Conservation (phyloP, 2,888 invertebrate species). For the Watsonalla cultraria region DNA sequence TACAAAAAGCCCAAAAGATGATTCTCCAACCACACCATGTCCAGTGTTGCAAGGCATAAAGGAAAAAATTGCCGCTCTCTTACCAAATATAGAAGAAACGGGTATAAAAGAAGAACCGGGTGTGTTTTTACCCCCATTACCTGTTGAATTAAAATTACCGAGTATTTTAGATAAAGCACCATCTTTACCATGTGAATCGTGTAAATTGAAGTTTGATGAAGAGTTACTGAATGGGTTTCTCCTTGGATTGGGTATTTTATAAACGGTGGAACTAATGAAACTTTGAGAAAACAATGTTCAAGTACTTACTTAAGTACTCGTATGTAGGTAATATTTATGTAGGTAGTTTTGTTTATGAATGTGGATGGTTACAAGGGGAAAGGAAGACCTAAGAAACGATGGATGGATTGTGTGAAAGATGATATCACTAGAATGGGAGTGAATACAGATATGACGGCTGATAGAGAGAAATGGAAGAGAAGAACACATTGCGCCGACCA, state of each 20-base stretch:
- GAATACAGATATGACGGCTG: too few species aligned
- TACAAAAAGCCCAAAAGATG: neutral
- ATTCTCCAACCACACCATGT: neutral
- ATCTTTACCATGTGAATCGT: conserved; percentile 7
- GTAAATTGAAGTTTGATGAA: conserved; percentile 32
- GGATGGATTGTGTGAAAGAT: too few species aligned
- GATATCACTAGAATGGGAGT: too few species aligned
- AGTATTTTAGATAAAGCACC: conserved; percentile 6
- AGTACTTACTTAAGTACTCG: too few species aligned
- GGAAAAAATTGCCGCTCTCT: conserved; percentile 21
- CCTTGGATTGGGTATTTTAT: conserved; percentile 26
- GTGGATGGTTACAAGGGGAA: too few species aligned
- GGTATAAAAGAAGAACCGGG: neutral
- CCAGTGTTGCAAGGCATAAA: conserved; percentile 28
- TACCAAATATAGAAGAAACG: conserved; percentile 8
- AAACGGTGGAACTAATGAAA: neutral
- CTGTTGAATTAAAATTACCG: neutral
- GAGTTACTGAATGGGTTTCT: conserved; percentile 37
- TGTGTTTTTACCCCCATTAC: neutral
- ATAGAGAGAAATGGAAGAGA: too few species aligned
- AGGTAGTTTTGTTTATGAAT: too few species aligned
- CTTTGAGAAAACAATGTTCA: too few species aligned
- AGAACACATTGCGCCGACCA: too few species aligned
- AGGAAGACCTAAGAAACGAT: too few species aligned
- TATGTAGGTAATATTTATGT: too few species aligned